Evolutionary conservation across 2,888 invertebrate species (phyloP), one percentile per base, ranked within the genome.

Genomic region (Rotaria sp.): DNA sequence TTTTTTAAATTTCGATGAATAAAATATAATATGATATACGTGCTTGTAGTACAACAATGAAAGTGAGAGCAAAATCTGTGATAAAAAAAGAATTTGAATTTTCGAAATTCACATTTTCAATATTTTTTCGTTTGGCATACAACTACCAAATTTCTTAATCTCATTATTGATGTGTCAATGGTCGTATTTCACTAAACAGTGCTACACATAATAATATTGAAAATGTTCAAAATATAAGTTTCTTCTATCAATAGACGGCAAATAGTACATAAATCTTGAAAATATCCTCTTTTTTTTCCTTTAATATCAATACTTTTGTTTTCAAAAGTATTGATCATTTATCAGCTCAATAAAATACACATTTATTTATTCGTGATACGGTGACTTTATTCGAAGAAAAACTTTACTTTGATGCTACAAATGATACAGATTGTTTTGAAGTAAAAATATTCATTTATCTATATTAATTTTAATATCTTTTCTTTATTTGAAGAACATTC

Each of bases 351-450:
- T 99, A 99, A 91, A 94, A 99, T 87, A 97, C 99, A 26, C 99
- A 99, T 92, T 93, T 99, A 88, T 99, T 99, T 91, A 97, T 99
- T 88, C 93, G 99, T 86, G 99, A 99, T 92, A 95, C 97, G 0
- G 95, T 99, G 10, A 96, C 96, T 7, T 92, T 97, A 86, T 97
- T 97, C 92, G 94, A 95, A 35, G 99, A 99, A 92, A 96, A 96
- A 90, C 93, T 99, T 24, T 92, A 97, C 91, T 97, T 97, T 91
- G 95, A 97, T 90, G 97, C 98, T 91, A 92, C 93, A 67, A 94
- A 95, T 89, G 97, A 98, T 89, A 95, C 96, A 0, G 99, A 99
- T 91, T 99, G 99, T 92, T 99, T 99, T 92, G 99, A 99, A 93
- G 96, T 95, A 90, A 89, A 84, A n/a, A 4, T n/a, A n/a, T n/a